A percentile compares a stretch with the other conserved stretches of the same genome.
Evolutionary conservation across 2,113 vertebrate species (phyloP).

Genomic region (Apaloderma vittatum): DNA sequence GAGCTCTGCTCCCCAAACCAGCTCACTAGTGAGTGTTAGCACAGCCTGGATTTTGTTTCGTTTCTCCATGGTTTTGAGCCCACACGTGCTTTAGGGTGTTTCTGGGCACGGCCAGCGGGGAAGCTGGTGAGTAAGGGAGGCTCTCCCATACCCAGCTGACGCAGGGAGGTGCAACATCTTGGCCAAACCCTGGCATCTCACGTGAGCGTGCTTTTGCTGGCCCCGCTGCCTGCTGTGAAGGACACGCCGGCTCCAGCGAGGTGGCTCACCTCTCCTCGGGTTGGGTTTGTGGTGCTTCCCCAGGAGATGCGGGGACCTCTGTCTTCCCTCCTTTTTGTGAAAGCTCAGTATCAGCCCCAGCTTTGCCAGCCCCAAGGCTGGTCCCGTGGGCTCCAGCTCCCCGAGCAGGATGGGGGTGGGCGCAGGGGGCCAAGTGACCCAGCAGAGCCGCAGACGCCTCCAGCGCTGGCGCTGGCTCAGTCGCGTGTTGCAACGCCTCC

Average conservation of each 20-base stretch:
- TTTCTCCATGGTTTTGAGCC: background rate
- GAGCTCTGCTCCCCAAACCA: background rate
- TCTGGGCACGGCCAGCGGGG: background rate
- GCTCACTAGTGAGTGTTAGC: background rate
- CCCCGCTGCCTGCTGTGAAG: background rate
- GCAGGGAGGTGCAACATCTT: accelerated
- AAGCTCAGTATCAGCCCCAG: background rate
- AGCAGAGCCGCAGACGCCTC: accelerated
- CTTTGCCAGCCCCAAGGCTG: accelerated
- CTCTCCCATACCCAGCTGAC: accelerated
- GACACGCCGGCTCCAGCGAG: background rate
- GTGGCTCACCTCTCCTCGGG: background rate
- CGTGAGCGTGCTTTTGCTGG: accelerated
- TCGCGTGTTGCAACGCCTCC: accelerated
- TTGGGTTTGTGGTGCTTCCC: background rate
- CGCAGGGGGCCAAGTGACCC: background rate
- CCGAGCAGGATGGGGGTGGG: accelerated
- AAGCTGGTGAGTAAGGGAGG: background rate
- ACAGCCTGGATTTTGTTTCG: background rate
- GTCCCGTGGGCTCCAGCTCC: accelerated
- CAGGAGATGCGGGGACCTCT: background rate
- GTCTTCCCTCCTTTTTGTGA: background rate
- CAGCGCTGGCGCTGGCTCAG: accelerated
- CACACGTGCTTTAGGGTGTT: accelerated
- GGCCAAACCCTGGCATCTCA: background rate